These are phyloP conservation scores for Neoniphon sammara DNA, from an alignment of 2,797 vertebrate species.

Conservation along the genomic window DNA sequence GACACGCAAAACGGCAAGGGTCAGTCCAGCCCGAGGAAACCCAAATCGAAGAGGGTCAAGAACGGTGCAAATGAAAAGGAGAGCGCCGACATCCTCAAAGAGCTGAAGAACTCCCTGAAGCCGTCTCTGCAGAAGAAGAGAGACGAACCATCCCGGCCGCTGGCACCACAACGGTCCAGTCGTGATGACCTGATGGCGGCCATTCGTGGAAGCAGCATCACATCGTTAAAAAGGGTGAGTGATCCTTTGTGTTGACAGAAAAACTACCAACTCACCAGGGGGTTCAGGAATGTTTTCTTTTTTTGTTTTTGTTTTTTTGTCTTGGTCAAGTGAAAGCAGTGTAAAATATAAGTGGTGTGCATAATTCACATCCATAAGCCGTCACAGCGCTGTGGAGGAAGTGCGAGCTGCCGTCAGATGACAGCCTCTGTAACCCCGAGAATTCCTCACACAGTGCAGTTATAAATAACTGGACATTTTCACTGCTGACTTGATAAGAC, in stretches of 20 bases:
- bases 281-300: too few relatives aligned
- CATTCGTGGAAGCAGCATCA: slow-evolving; percentile 87
- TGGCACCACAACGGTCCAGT: slow-evolving; percentile 82
- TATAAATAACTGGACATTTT: slow-evolving; percentile 66
- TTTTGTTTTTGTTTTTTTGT: background rate
- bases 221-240: slow-evolving; percentile 86
- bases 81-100: slow-evolving; percentile 84
- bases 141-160: slow-evolving; percentile 80
- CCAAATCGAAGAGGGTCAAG: slow-evolving; percentile 83
- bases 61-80: slow-evolving; percentile 83
- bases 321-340: slow-evolving; percentile 13
- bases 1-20: slow-evolving; percentile 78
- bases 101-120: slow-evolving; percentile 86
- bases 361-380: slow-evolving; percentile 37
- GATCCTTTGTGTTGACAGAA: background rate
- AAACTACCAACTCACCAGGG: too few relatives aligned
- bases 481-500: slow-evolving; percentile 52
- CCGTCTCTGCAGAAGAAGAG: slow-evolving; percentile 83
- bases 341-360: too few relatives aligned
- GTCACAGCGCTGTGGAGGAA: slow-evolving; percentile 23
- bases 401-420: slow-evolving; percentile 36
- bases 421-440: slow-evolving; percentile 41
- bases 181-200: slow-evolving; percentile 90
- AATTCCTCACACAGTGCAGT: slow-evolving; percentile 48
- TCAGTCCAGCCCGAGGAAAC: slow-evolving; percentile 84